Conservation (phyloP, 2,888 invertebrate species). For the Lycaena phlaeas region DNA sequence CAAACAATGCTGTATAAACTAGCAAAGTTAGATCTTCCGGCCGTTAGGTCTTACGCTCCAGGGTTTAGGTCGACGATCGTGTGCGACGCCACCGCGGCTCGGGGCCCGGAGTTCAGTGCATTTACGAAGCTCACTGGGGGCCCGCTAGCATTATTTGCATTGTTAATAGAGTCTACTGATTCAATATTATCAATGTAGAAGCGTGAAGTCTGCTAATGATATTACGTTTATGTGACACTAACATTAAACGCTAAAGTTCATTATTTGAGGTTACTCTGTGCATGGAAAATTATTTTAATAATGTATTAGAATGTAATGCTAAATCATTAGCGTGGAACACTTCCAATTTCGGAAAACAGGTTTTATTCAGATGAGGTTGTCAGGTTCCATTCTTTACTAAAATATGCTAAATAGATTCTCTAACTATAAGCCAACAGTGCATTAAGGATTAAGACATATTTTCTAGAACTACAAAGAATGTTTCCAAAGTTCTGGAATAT, state of each 20-base stretch:
- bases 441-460: no score
- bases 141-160: slow-evolving; percentile 53
- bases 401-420: no score
- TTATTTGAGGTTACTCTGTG: not conserved
- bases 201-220: slow-evolving; percentile 23
- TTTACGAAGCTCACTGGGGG: slow-evolving; percentile 47
- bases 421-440: no score
- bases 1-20: slow-evolving; percentile 49
- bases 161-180: slow-evolving; percentile 61
- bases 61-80: slow-evolving; percentile 18
- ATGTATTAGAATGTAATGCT: no score
- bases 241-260: not conserved
- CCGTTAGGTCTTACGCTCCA: slow-evolving; percentile 13
- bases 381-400: no score
- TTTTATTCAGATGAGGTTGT: no score
- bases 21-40: slow-evolving; percentile 24
- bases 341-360: no score
- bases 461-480: no score
- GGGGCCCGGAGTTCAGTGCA: slow-evolving; percentile 37
- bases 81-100: slow-evolving; percentile 9
- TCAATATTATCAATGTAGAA: slow-evolving; percentile 50
- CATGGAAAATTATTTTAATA: no score
- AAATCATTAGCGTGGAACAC: no score
- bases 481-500: no score
- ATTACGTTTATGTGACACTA: slow-evolving; percentile 1